Conservation (phyloP, 2,888 invertebrate species). For the Carabus problematicus region DNA sequence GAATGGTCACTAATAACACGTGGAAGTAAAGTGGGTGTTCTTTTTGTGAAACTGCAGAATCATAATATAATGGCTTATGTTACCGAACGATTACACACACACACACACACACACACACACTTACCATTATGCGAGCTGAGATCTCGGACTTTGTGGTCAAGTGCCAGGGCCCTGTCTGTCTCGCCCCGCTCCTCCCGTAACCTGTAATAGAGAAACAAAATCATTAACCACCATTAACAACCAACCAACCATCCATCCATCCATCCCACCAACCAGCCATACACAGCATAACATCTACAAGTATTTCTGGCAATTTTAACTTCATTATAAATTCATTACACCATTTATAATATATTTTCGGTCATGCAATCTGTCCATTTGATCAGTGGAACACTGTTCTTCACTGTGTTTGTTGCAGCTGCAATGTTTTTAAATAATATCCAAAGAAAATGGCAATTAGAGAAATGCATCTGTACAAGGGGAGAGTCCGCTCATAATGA, state of each 20-base stretch:
- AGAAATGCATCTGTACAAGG: constrained; percentile 59
- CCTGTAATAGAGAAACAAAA: constrained; percentile 67
- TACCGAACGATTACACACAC: constrained; percentile 29
- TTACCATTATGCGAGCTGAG: constrained; percentile 88
- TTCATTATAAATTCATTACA: constrained; percentile 59
- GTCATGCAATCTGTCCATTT: constrained; percentile 57
- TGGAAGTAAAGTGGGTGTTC: constrained; percentile 30
- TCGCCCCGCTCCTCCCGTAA: constrained; percentile 88
- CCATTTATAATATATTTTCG: constrained; percentile 49
- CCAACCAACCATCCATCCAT: constrained; percentile 1
- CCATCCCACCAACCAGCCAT: background rate
- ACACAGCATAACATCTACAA: background rate
- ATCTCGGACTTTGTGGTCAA: constrained; percentile 85
- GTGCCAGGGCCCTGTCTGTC: constrained; percentile 79
- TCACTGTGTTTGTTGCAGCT: constrained; percentile 45
- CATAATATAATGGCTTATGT: constrained; percentile 32
- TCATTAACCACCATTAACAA: constrained; percentile 2
- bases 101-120: constrained; percentile 48
- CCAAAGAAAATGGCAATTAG: constrained; percentile 48
- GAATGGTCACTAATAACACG: constrained; percentile 6
- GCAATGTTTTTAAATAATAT: constrained; percentile 22
- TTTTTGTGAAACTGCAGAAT: constrained; percentile 40
- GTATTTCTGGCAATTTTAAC: constrained; percentile 50
- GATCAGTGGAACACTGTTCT: constrained; percentile 45
- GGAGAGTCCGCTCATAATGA: constrained; percentile 55